Base-by-base conservation (phyloP, 2,113 vertebrate species). In the Prietella phreatophila region DNA sequence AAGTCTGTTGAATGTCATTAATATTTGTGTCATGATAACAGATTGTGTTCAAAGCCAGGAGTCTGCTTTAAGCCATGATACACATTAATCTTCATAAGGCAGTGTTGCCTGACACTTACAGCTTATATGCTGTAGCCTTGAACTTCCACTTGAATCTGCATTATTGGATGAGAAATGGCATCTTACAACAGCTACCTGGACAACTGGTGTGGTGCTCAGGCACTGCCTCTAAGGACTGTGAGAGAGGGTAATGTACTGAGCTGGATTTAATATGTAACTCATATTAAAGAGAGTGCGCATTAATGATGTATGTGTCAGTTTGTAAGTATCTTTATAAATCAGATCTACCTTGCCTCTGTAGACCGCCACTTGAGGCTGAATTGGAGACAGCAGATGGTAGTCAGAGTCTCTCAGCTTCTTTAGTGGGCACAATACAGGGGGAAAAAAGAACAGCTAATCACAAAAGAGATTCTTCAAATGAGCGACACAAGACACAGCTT, bases 281-380 rank as follows among this genome's bases (percentile, higher is more conserved):
- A 75, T 50, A 42, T 56, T 83, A 39, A 71, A 65, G 55, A 55
- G 15, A 69, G 47, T 60, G 17, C n/a, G 67, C 15, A 67, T 78
- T 53, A 88, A 65, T 84, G 30, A 79, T 58, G 60, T 79, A 56
- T 82, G 82, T 15, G 42, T 79, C 19, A 2, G 25, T 22, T 80
- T 84, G n/a, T 82, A 71, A 22, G 2, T 75, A 33, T 73, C 60
- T 85, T 88, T 84, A 53, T 69, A 88, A 88, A 69, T 61, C 69
- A 53, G 82, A 79, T 84, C 58, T 75, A 58, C 47, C 58, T 84
- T 47, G 87, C 73, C 25, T 84, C 82, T 67, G n/a, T 55, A 78
- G 87, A 79, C 56, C 58, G 82, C 82, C 82, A 84, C 22, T 84
- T 84, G 82, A 84, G 82, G 82, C 73, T 79, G 58, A 84, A 84